Base-by-base conservation (phyloP, 2,888 invertebrate genomes). In the Bembecia ichneumoniformis region DNA sequence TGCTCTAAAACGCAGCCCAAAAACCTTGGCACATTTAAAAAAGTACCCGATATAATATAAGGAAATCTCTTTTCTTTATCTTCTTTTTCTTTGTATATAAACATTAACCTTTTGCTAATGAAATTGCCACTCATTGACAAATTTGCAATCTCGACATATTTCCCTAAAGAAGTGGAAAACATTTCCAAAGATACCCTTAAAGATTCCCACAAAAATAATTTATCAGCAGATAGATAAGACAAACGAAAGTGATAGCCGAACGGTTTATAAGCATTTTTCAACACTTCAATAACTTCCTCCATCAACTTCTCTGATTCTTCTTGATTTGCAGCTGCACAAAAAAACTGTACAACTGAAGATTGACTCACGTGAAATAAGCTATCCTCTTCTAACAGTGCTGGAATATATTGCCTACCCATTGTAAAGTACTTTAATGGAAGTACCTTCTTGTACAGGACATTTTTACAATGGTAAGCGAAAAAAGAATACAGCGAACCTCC, bases 101-200 rank as follows among this genome's bases (percentile, higher is more conserved):
- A 92, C 63, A 94, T 80, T 45, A 96, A 81, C 51, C 96, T 88
- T 72, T 95, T 94, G 59, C 94, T 93, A 28, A 96, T 89, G 67
- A 90, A 96, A 62, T 92, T 90, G 9, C 90, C 91, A 62, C 91
- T 92, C 45, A 92, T 66, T 15, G 94, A 93, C 40, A 96, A 66
- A 74, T 91, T 88, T 0, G 93, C 96, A 43, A 95, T 90, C 81
- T 93, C 92, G 11, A 95, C 69, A 65, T 93, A 95, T 10, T 79
- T 71, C 35, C 90, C 73, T 11, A 87, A 68, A 55, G 89, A 86
- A 9, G 89, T 87, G 1, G 95, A 94, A 88, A 90, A 95, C 82
- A 95, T 90, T 77, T 96, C 92, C 57, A 96, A 87, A 2, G 89
- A 89, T 1, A 92, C 78, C 54, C 92, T 87, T 28, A 93, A 77